Conservation (phyloP, 2,797 vertebrate species). For the Sebastes itinus region DNA sequence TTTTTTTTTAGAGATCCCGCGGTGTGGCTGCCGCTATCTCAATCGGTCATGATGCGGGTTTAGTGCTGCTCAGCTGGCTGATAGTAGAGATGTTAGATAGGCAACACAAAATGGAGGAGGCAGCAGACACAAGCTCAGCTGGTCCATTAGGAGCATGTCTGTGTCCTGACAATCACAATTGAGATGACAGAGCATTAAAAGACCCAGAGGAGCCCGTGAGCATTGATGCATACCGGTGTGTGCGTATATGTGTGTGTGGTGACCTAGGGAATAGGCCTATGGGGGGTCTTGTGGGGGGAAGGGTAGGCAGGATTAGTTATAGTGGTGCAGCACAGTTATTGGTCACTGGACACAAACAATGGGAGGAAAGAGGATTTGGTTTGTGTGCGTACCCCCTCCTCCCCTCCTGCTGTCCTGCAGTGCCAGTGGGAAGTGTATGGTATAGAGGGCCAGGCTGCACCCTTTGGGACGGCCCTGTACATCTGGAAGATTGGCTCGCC, state of each 20-base stretch:
- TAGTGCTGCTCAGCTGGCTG: slow-evolving; percentile 72
- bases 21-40: slow-evolving; percentile 1
- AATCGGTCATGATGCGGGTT: slow-evolving; percentile 33
- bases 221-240: slow-evolving; percentile 68
- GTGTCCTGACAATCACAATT: slow-evolving; percentile 80
- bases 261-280: slow-evolving; percentile 73
- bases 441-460: slow-evolving; percentile 55
- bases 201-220: slow-evolving; percentile 73
- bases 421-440: slow-evolving; percentile 60
- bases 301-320: slow-evolving; percentile 78
- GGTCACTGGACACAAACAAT: slow-evolving; percentile 84
- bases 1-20: not conserved
- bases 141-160: slow-evolving; percentile 80
- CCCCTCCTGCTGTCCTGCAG: slow-evolving; percentile 67
- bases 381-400: slow-evolving; percentile 60
- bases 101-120: slow-evolving; percentile 77
- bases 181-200: slow-evolving; percentile 81
- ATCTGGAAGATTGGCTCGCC: slow-evolving; percentile 73
- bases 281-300: slow-evolving; percentile 72
- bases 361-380: slow-evolving; percentile 82
- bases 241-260: slow-evolving; percentile 42
- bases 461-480: slow-evolving; percentile 66
- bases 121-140: slow-evolving; percentile 82
- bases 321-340: slow-evolving; percentile 79
- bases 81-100: slow-evolving; percentile 74